These are phyloP conservation scores for Plectrocnemia conspersa DNA, from an alignment of 1,140 invertebrate genomes.

Conservation along the genomic window DNA sequence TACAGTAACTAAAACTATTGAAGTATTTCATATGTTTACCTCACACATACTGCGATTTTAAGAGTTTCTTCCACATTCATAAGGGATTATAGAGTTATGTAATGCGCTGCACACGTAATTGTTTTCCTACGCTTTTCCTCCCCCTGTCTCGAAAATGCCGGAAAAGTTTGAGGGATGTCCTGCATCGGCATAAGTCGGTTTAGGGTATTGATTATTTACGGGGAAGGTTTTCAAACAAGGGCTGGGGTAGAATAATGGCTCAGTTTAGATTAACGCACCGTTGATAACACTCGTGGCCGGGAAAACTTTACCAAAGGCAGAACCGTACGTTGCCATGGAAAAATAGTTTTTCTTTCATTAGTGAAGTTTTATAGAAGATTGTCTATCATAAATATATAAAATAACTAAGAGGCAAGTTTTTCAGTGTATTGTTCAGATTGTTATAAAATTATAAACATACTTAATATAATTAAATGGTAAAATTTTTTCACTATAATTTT, in stretches of 20 bases:
- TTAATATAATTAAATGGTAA: neutral
- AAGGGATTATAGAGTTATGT: too few relatives aligned
- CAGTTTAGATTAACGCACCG: slow-evolving; percentile 6
- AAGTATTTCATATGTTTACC: too few relatives aligned
- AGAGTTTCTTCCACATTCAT: too few relatives aligned
- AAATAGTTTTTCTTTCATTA: neutral
- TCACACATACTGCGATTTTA: too few relatives aligned
- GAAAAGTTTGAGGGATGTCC: slow-evolving; percentile 24
- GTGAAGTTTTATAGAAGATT: too few relatives aligned
- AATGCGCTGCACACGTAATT: too few relatives aligned
- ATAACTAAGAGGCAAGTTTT: too few relatives aligned
- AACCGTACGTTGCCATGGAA: neutral
- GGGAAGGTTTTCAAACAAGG: slow-evolving; percentile 10
- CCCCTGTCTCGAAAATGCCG: neutral
- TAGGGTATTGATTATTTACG: slow-evolving; percentile 21
- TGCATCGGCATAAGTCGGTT: neutral
- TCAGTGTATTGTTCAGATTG: too few relatives aligned
- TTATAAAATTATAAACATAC: neutral
- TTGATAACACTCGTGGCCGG: slow-evolving; percentile 3
- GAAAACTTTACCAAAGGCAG: neutral
- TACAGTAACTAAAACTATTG: too few relatives aligned
- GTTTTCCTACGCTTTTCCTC: slow-evolving; percentile 1
- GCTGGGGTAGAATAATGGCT: neutral
- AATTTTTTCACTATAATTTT: neutral
- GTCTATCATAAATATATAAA: too few relatives aligned